Conservation (phyloP, 64 coral and sea anemone species). For the Stylophora pistillata region DNA sequence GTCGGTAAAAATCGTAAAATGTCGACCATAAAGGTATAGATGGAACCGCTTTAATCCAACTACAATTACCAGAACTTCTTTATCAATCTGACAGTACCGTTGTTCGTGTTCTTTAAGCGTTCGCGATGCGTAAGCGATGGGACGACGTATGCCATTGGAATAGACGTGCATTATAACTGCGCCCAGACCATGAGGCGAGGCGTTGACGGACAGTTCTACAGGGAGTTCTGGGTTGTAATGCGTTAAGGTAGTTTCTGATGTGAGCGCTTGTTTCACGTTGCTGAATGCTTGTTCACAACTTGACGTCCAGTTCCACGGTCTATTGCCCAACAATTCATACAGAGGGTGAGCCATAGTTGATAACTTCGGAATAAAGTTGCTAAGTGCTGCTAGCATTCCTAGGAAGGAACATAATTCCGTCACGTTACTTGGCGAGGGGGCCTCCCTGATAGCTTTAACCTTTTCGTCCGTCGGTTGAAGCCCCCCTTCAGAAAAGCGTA, state of each 20-base stretch:
- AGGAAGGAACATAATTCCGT: conserved; percentile 19
- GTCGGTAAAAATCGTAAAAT: conserved; percentile 48
- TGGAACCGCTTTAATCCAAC: conserved; percentile 55
- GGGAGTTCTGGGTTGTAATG: too few species aligned
- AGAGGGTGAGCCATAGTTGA: conserved; percentile 32
- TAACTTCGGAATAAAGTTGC: conserved; percentile 58
- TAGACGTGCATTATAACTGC: conserved; percentile 32
- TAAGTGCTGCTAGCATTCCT: conserved; percentile 15
- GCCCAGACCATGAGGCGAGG: conserved; percentile 37
- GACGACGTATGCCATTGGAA: conserved; percentile 5
- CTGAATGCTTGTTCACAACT: too few species aligned
- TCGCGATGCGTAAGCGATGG: conserved; percentile 51
- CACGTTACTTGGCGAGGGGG: conserved; percentile 24
- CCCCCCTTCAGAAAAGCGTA: too few species aligned
- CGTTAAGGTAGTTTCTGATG: too few species aligned
- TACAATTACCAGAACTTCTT: conserved; percentile 41
- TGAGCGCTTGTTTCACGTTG: too few species aligned
- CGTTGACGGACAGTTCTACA: conserved; percentile 18
- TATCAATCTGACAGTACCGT: conserved; percentile 36
- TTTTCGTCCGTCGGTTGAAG: too few species aligned
- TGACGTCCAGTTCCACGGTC: too few species aligned
- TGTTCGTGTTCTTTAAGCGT: conserved; percentile 39
- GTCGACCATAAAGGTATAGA: conserved; percentile 50
- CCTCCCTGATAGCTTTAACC: too few species aligned
- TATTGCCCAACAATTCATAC: too few species aligned